Base-by-base conservation (phyloP, 2,797 vertebrate genomes). In the Pyrocephalus nanus region DNA sequence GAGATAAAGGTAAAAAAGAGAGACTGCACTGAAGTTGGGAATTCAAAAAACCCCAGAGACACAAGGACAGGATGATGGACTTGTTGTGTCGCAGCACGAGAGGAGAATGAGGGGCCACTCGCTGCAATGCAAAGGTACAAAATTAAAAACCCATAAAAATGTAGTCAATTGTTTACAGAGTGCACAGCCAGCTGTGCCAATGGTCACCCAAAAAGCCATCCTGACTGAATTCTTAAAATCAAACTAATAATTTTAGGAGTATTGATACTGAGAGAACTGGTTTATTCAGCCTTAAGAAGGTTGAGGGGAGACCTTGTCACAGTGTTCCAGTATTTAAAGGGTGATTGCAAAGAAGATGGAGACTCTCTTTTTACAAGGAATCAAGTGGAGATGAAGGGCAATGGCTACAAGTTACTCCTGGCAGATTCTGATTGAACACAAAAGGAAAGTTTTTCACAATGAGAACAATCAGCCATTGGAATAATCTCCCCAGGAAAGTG, bases 221-320 rank as follows among this genome's bases (percentile, higher is more conserved):
- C 26, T 50, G 42, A 15, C 42, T 69, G 69, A 89, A 86, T 50
- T 69, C 62, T 86, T 74, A 71, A 88, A 90, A 85, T 62, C 19
- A 91, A 85, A 55, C 51, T 8, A 73, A 57, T 76, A 73, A 82
- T 79, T 91, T 91, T 53, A 65, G 26, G 19, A 53, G 34, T 45
- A 76, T 74, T 73, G 75, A 53, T 89, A 81, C 43, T 17, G 19
- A 40, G 25, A 62, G 25, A 77, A 40, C 8, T 29, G 12, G 23
- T 61, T 70, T 70, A 27, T 70, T 48, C 48, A 77, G 30, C 34
- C 42, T 48, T 48, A 78, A 30, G 27, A 86, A 70, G 29, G 34
- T 13, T 47, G 30, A 54, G 17, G 30, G 48, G 11, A 70, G 30
- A 78, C 42, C 21, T 48, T 21, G 29, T 42, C 42, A 42, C 57